Evolutionary conservation across 2,888 invertebrate species (phyloP).

Genomic region (Acheta domesticus): DNA sequence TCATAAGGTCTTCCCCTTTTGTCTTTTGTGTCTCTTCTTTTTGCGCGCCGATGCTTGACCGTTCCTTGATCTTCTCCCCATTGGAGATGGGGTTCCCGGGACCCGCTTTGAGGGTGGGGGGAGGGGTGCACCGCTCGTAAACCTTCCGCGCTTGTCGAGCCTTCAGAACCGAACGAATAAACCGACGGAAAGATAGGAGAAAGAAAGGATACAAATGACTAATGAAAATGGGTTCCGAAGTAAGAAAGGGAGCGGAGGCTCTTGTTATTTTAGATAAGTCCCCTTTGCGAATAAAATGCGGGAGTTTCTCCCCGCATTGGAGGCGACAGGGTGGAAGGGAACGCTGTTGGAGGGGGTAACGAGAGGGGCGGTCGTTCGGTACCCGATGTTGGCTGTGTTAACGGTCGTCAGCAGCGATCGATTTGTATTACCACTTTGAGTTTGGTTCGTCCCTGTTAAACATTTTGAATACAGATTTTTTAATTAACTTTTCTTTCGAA

Average conservation of each 20-base stretch:
- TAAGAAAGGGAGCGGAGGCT: constrained; percentile 2
- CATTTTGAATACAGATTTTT: too few species aligned
- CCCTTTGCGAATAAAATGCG: constrained; percentile 4
- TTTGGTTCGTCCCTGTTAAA: too few species aligned
- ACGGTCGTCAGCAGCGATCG: too few species aligned
- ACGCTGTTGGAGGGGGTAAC: neutral
- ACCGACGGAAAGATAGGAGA: neutral
- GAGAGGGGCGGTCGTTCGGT: too few species aligned
- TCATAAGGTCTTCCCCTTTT: neutral
- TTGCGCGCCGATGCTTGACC: neutral
- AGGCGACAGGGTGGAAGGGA: neutral
- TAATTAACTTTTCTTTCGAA: too few species aligned
- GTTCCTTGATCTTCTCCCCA: neutral
- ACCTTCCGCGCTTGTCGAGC: neutral
- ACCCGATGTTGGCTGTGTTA: too few species aligned
- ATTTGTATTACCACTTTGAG: too few species aligned
- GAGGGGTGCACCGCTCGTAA: neutral
- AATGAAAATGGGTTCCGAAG: constrained; percentile 7
- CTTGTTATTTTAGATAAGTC: constrained; percentile 18
- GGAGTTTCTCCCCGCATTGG: constrained; percentile 8
- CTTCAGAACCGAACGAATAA: neutral
- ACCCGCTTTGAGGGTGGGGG: neutral
- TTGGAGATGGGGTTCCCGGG: too few species aligned
- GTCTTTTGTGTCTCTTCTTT: neutral
- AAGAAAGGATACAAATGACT: constrained; percentile 18